phyloP scores from a whole-genome alignment of 1,140 invertebrate genomes.

The Hylaeus anthracinus region DNA sequence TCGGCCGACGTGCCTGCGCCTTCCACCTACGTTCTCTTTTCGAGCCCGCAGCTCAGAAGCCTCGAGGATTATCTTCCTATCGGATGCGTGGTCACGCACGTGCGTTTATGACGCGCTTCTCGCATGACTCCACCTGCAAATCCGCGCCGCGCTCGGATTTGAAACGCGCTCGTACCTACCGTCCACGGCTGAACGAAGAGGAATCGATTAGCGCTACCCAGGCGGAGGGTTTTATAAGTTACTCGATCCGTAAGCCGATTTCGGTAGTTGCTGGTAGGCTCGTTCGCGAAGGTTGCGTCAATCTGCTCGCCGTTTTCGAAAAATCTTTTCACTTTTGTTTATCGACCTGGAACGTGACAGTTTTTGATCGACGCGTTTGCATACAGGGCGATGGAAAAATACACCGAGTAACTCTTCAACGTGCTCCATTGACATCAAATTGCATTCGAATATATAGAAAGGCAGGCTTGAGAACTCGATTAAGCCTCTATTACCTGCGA shows the following conservation, averaged over 20 bases:
- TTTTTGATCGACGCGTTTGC: constrained; percentile 39
- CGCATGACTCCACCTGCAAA: constrained; percentile 69
- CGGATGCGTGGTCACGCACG: constrained; percentile 68
- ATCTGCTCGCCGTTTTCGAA: not conserved
- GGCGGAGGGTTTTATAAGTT: constrained; percentile 25
- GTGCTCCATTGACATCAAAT: too few relatives aligned
- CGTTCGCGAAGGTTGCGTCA: not conserved
- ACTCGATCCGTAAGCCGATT: constrained; percentile 40
- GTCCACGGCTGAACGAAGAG: constrained; percentile 53
- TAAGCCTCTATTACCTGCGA: too few relatives aligned
- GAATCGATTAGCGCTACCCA: constrained; percentile 55
- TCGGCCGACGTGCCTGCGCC: constrained; percentile 36
- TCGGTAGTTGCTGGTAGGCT: not conserved
- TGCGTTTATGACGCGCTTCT: constrained; percentile 55
- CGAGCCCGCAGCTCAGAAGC: constrained; percentile 48
- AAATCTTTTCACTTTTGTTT: not conserved
- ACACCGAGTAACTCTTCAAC: too few relatives aligned
- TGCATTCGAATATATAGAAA: too few relatives aligned
- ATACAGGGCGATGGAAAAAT: not conserved
- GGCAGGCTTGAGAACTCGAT: too few relatives aligned
- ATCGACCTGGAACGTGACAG: not conserved
- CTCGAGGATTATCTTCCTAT: constrained; percentile 64
- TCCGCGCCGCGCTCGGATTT: constrained; percentile 57
- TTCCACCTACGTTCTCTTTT: constrained; percentile 60
- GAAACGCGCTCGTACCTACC: constrained; percentile 60